A percentile compares a stretch with the other conserved stretches of the same genome.
Evolutionary conservation across 2,113 vertebrate genomes (phyloP).

Genomic region (Nerophis ophidion): DNA sequence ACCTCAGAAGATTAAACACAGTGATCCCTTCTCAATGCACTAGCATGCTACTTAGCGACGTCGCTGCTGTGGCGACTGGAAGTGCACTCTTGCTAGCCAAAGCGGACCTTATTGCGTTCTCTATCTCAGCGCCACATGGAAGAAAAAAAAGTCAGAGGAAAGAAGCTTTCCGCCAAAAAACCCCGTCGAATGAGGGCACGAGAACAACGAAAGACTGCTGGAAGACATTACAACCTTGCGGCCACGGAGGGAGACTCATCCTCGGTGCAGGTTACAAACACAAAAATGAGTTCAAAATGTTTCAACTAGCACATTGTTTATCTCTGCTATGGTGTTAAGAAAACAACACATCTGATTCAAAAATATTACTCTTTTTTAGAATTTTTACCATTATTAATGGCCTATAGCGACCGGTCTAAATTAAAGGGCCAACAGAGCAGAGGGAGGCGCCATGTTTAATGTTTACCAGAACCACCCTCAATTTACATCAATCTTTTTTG

Average conservation of each 20-base stretch:
- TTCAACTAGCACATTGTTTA: conserved; percentile 54
- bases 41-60: conserved; percentile 16
- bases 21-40: conserved; percentile 35
- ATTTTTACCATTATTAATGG: conserved; percentile 59
- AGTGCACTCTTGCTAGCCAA: conserved; percentile 37
- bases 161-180: conserved; percentile 12
- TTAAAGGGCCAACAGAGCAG: conserved; percentile 57
- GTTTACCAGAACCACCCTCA: conserved; percentile 6
- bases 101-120: too few species aligned
- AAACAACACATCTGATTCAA: conserved; percentile 26
- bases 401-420: conserved; percentile 38
- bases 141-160: conserved; percentile 2
- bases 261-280: conserved; percentile 43
- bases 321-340: conserved; percentile 48
- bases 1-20: conserved; percentile 45
- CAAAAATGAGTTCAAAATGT: conserved; percentile 31
- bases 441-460: conserved; percentile 30
- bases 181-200: conserved; percentile 11
- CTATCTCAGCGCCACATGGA: not conserved
- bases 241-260: not conserved
- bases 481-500: conserved; percentile 25
- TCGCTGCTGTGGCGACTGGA: conserved; percentile 29
- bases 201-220: conserved; percentile 40
- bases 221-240: conserved; percentile 63
- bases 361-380: conserved; percentile 32